Conservation (phyloP, 2,888 invertebrate species). For the Chymomyza caudatula region DNA sequence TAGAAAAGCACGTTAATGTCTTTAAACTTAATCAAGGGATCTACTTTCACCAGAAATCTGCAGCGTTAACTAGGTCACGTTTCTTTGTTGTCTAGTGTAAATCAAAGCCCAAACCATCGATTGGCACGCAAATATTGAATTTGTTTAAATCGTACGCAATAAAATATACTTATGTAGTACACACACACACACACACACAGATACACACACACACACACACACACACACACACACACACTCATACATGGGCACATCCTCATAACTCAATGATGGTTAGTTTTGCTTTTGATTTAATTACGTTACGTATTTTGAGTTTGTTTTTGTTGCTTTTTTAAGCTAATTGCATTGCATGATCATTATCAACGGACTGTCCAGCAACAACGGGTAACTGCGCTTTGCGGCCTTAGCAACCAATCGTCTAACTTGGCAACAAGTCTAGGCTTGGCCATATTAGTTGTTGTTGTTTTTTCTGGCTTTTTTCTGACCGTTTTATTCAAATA, state of each 20-base stretch:
- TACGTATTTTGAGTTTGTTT: constrained; percentile 42
- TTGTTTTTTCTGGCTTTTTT: background rate
- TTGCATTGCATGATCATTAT: constrained; percentile 4
- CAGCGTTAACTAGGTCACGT: too few species aligned
- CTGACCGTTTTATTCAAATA: constrained; percentile 51
- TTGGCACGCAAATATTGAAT: background rate
- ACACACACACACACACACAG: too few species aligned
- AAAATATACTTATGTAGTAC: background rate
- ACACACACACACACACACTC: too few species aligned
- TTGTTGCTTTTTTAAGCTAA: background rate
- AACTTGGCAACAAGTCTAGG: background rate
- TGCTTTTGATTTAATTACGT: constrained; percentile 48
- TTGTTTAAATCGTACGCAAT: background rate
- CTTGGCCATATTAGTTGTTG: constrained; percentile 1
- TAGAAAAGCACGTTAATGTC: too few species aligned
- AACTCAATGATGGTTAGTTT: background rate
- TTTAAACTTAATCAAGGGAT: too few species aligned
- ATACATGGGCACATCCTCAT: background rate
- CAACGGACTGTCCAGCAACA: background rate
- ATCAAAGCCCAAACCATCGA: background rate
- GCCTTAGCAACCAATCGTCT: background rate
- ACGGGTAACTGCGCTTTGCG: background rate
- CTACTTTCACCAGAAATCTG: too few species aligned
- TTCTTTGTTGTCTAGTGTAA: background rate
- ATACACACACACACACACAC: too few species aligned